Percentiles rank a stretch among this genome's conserved stretches.
phyloP scores from a whole-genome alignment of 2,113 vertebrate genomes.

The Epinephelus cyanopodus region DNA sequence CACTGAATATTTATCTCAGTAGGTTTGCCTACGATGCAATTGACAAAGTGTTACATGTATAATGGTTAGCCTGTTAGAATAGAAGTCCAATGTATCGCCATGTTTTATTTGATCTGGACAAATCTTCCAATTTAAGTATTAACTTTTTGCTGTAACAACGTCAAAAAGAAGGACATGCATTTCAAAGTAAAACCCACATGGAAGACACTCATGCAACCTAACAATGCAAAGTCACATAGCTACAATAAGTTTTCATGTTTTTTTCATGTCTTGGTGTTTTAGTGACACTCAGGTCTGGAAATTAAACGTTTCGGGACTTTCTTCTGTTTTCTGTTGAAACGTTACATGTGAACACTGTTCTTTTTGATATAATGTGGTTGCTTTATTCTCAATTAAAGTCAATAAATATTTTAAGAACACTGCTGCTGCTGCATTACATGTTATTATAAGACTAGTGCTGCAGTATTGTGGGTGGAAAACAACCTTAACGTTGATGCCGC shows the following conservation, averaged over 20 bases:
- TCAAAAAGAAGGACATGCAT: slow-evolving; percentile 25
- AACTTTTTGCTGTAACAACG: slow-evolving; percentile 48
- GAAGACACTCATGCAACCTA: slow-evolving; percentile 75
- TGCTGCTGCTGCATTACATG: not conserved
- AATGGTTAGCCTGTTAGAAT: slow-evolving; percentile 54
- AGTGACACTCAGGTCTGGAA: slow-evolving; percentile 86
- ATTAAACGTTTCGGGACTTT: slow-evolving; percentile 71
- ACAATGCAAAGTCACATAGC: slow-evolving; percentile 78
- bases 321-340: slow-evolving; percentile 69
- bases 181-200: slow-evolving; percentile 42
- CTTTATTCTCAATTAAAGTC: slow-evolving; percentile 82
- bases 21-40: slow-evolving; percentile 62
- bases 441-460: not conserved
- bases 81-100: slow-evolving; percentile 44
- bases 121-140: slow-evolving; percentile 62
- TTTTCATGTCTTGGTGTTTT: slow-evolving; percentile 79
- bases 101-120: slow-evolving; percentile 48
- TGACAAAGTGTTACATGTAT: slow-evolving; percentile 70
- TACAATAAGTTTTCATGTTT: slow-evolving; percentile 64
- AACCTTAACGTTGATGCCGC: accelerated
- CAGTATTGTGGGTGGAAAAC: not conserved
- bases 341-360: slow-evolving; percentile 82
- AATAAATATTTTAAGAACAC: slow-evolving; percentile 85
- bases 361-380: slow-evolving; percentile 84
- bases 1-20: slow-evolving; percentile 77